These are phyloP conservation scores for Schizopygopsis malacanthus DNA, from an alignment of 2,797 vertebrate species.

Conservation along the genomic window DNA sequence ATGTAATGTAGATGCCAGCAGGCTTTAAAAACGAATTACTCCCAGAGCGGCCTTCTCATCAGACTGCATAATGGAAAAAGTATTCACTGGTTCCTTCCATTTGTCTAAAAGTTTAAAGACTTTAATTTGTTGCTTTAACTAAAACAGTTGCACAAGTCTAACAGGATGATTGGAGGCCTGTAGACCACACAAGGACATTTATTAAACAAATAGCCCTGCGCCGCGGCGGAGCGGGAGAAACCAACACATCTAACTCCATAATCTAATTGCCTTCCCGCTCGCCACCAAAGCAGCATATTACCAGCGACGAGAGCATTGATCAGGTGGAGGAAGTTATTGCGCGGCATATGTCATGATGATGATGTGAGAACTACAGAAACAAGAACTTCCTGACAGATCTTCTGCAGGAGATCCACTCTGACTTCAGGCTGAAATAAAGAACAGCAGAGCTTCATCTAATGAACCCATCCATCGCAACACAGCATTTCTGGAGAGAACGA, in stretches of 20 bases:
- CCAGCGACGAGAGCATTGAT: constrained; percentile 52
- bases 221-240: constrained; percentile 35
- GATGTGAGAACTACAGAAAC: too few relatives aligned
- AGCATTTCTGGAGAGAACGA: too few relatives aligned
- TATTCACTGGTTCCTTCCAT: constrained; percentile 22
- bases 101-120: constrained; percentile 28
- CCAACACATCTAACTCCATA: constrained; percentile 50
- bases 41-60: constrained; percentile 35
- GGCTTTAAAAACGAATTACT: constrained; percentile 28
- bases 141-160: constrained; percentile 44
- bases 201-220: constrained; percentile 56
- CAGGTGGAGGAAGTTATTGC: constrained; percentile 55
- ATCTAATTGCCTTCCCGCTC: constrained; percentile 57
- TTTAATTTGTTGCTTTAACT: constrained; percentile 52
- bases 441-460: too few relatives aligned
- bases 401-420: too few relatives aligned
- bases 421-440: too few relatives aligned
- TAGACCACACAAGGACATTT: constrained; percentile 53
- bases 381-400: too few relatives aligned
- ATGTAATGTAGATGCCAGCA: neutral
- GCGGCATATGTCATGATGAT: constrained; percentile 29
- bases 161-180: constrained; percentile 31
- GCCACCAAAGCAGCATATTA: constrained; percentile 44
- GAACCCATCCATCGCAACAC: too few relatives aligned
- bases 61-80: constrained; percentile 42